Base-by-base conservation (phyloP, 2,113 vertebrate species). In the Larimichthys crocea region DNA sequence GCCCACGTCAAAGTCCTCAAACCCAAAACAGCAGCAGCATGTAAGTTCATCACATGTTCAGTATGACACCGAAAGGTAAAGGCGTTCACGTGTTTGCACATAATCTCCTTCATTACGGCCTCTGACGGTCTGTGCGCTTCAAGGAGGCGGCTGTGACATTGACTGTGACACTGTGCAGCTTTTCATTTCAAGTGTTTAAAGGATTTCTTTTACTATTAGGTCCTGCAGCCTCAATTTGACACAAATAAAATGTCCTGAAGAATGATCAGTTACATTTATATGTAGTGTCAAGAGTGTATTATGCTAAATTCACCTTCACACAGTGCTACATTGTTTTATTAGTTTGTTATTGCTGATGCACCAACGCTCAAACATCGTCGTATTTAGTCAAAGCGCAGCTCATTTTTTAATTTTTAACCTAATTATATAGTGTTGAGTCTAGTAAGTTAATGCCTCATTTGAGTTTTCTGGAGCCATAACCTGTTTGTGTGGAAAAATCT, bases 1-100 rank as follows among this genome's bases (percentile, higher is more conserved):
- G 86, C 96, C 83, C 97, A 4, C 7, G 93, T 99, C 50, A 97
- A 94, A 88, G 93, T 96, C 20, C 62, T 88, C 53, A 98, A 97
- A 70, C 83, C 94, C 16, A 98, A 98, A 86, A 87, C 24, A 24
- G 26, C 26, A 56, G 94, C 95, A 61, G 92, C 26, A 60, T 88
- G 95, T 96, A 78, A 96, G 97, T 94, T 35, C 0, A 20, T 11
- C 0, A 6, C 0, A 12, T 19, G 15, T 14, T 6, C 15, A 0
- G 3, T 20, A 8, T 15, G 1, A 22, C 5, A 2, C 35, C 1
- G 35, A 40, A 9, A 40, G 35, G 8, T 40, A 9, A 40, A 8
- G 35, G 35, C 35, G 35, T 8, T 35, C 35, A 35, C 1, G 35
- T 4, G 9, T 17, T 2, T n/a, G 20, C 22, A 61, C 31, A 20